Evolutionary conservation across 2,113 vertebrate species (phyloP).

Genomic region (Felis chaus): DNA sequence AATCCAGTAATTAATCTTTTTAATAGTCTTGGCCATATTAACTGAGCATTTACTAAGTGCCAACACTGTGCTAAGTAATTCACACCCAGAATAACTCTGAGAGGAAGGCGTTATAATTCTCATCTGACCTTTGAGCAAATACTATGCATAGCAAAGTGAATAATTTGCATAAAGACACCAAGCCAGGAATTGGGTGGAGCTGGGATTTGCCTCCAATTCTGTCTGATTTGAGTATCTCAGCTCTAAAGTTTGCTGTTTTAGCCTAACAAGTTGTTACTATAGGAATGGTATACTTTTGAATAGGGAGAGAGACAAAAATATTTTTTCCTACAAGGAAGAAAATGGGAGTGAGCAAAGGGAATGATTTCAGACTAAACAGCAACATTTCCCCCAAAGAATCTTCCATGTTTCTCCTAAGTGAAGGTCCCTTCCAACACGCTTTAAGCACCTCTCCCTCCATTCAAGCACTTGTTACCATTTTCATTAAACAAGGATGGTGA

Average conservation of each 20-base stretch:
- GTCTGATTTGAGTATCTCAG: background rate
- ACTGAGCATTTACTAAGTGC: background rate
- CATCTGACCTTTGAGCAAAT: background rate
- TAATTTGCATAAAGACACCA: background rate
- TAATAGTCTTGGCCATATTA: background rate
- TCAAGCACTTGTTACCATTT: background rate
- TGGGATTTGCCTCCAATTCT: background rate
- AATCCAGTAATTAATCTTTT: background rate
- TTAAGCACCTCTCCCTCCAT: background rate
- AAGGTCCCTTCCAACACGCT: background rate
- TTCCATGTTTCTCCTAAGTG: background rate
- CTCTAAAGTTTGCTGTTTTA: background rate
- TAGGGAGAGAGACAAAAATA: background rate
- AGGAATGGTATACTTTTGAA: background rate
- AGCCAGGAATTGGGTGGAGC: background rate
- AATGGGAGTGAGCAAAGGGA: background rate
- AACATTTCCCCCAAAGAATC: background rate
- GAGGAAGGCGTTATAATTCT: background rate
- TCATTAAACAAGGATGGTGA: background rate
- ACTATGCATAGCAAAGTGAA: background rate
- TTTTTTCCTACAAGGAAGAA: background rate
- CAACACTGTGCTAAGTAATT: background rate
- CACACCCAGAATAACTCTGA: background rate
- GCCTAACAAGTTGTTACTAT: background rate
- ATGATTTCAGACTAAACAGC: background rate